Base-by-base conservation (phyloP, 2,113 vertebrate species). In the Carassius carassius region DNA sequence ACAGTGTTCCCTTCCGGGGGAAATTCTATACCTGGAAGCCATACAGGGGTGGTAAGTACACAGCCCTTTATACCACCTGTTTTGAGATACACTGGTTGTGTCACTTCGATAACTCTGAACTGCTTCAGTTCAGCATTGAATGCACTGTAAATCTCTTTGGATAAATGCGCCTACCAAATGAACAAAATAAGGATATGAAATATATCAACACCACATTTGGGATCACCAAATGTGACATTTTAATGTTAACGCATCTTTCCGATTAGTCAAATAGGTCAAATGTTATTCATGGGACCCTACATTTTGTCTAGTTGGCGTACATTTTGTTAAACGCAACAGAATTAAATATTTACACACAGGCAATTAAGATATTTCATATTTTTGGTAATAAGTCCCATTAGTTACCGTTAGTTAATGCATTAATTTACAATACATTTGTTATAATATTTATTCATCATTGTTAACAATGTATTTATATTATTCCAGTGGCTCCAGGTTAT, bases 11-110 rank as follows among this genome's bases (percentile, higher is more conserved):
- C 51, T 99, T 99, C 91, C 94, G 98, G 65, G 98, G 98, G 35
- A 99, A 99, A 81, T 99, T 97, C 93, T 99, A 99, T 93, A 96
- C 94, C 1, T 99, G 98, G 98, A 99, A 96, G 86, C 97, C 97
- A 0, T 99, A 99, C 93, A 94, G 96, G 67, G 98, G 98, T 87
- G 98, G 98, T 99, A 91, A 95, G 96, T 60, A 5, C 9, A 51
- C 7, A 49, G 32, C 35, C 6, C 12, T 77, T 21, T 35, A 11
- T 5, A 73, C 19, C 63, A 54, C 75, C 49, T 77, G 23, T 82
- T 78, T 16, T 35, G 51, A 29, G 3, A 21, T 1, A 29, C 17
- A 51, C 12, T 51, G 35, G 47, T 29, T 23, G 2, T 75, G 14
- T 75, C 32, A 11, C 67, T 37, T 70, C n/a, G 19, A n/a, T 72